Conservation (phyloP, 2,888 invertebrate genomes). For the Rhodophaea formosa region DNA sequence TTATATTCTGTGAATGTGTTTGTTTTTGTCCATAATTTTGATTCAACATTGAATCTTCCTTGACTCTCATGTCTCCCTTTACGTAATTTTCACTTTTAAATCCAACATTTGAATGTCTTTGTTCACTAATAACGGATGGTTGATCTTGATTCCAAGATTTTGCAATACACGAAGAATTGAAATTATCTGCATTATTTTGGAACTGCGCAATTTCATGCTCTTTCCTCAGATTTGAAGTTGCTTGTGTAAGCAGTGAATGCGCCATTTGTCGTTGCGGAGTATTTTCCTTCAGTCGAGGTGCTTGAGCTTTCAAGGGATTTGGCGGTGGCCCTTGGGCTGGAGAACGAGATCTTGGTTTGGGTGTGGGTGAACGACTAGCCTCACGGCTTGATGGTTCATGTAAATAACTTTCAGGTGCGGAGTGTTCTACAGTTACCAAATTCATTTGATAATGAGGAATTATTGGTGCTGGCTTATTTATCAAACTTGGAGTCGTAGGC, state of each 20-base stretch:
- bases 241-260: constrained; percentile 59
- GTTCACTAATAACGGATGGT: constrained; percentile 71
- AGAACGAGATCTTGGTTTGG: constrained; percentile 83
- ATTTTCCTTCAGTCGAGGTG: constrained; percentile 82
- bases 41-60: constrained; percentile 61
- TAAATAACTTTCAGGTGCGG: constrained; percentile 80
- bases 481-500: constrained; percentile 86
- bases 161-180: constrained; percentile 46
- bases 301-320: constrained; percentile 84
- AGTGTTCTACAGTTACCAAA: constrained; percentile 85
- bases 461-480: constrained; percentile 87
- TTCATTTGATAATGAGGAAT: constrained; percentile 91
- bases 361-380: constrained; percentile 84
- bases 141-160: constrained; percentile 61
- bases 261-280: constrained; percentile 60
- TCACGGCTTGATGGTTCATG: constrained; percentile 83
- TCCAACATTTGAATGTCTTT: constrained; percentile 70
- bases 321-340: constrained; percentile 87
- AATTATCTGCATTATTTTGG: constrained; percentile 54
- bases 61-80: constrained; percentile 57
- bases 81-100: constrained; percentile 74
- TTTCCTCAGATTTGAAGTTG: constrained; percentile 58
- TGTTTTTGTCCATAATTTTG: constrained; percentile 69
- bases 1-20: constrained; percentile 73
- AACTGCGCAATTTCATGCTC: constrained; percentile 72